phyloP scores from a whole-genome alignment of 2,797 vertebrate genomes.

The Anabacerthia variegaticeps region DNA sequence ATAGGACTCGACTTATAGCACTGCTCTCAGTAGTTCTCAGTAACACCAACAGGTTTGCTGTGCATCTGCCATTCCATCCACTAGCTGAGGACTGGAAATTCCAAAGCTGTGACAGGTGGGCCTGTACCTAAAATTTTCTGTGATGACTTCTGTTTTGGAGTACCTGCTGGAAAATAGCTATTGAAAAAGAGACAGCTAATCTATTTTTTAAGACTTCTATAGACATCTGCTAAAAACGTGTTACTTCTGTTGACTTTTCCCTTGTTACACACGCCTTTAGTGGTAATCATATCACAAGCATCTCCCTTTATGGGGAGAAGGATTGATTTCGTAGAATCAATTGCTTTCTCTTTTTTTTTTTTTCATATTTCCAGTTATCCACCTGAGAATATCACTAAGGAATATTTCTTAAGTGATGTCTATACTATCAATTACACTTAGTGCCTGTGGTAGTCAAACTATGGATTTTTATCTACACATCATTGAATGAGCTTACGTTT shows the following conservation, averaged over 20 bases:
- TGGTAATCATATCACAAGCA: background rate
- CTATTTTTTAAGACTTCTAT: background rate
- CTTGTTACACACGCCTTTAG: background rate
- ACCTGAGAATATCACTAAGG: background rate
- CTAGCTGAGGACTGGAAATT: background rate
- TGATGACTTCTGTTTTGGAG: background rate
- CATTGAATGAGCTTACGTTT: slow-evolving; percentile 48
- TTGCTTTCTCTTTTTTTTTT: background rate
- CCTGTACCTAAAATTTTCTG: background rate
- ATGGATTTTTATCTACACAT: slow-evolving; percentile 9
- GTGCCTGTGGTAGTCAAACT: background rate
- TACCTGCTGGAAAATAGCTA: background rate
- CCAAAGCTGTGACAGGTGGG: background rate
- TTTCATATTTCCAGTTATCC: background rate
- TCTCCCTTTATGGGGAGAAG: background rate
- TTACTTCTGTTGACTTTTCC: background rate
- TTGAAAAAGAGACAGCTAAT: background rate
- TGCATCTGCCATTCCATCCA: background rate
- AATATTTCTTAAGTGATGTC: background rate
- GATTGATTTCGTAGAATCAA: background rate
- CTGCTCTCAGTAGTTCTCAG: background rate
- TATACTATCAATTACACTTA: slow-evolving; percentile 8
- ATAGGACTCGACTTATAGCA: background rate
- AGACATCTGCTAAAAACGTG: background rate
- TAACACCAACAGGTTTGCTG: background rate